Evolutionary conservation across 2,113 vertebrate genomes (phyloP), one percentile per base, ranked within the genome.

Genomic region (Solenodon paradoxus): DNA sequence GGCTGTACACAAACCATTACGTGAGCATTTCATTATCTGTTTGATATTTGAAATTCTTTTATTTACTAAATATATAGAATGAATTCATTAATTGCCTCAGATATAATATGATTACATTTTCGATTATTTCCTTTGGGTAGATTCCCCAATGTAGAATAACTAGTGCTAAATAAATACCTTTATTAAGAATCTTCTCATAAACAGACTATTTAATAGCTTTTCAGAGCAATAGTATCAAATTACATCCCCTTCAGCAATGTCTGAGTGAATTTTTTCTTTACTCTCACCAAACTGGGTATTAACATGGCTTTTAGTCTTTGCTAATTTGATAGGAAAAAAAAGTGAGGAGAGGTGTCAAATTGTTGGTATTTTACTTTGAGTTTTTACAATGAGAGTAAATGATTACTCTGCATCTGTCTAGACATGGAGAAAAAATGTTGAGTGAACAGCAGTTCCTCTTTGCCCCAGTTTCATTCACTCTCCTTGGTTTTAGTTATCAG

Each of bases 51-150:
- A 66, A 24, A 82, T 38, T 32, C 49, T 95, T 59, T 28, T 85
- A 38, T 59, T 88, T 85, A 32, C 11, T 83, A 71, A 87, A 38
- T 79, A 59, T 38, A 68, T 5, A 88, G 69, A 89, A 72, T 32
- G 66, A 20, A 94, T 45, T 24, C 61, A 87, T 68, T 90, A 87
- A 68, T 8, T 68, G 28, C 53, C 84, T 94, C 74, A 80, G 80
- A 51, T 32, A 92, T 72, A 66, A 63, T 38, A 69, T 40, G 38
- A 81, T 86, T 89, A 55, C 5, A 57, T 94, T 69, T 91, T 72
- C 42, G 51, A 63, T 69, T 51, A 45, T 69, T 94, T 81, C 78
- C 55, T 94, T 79, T 89, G 69, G 51, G 51, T 57, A 95, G 20
- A 74, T 40, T 95, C 45, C 7, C 40, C 40, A 93, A 19, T 7